phyloP scores from a whole-genome alignment of 2,888 invertebrate genomes.

The Hirtodrosophila alboralis region DNA sequence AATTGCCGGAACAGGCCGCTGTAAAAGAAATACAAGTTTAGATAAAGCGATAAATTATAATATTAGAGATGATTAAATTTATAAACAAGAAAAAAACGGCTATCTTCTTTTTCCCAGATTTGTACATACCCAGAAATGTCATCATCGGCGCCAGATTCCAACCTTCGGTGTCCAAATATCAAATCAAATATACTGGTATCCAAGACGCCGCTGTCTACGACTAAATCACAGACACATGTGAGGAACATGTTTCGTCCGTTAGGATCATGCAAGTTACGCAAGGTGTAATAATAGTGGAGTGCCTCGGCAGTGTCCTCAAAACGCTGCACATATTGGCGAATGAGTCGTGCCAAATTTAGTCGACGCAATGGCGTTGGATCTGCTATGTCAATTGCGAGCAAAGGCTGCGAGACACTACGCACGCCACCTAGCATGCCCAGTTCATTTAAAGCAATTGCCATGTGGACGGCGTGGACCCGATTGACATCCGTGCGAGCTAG shows the following conservation, averaged over 20 bases:
- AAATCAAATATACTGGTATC: slow-evolving; percentile 89
- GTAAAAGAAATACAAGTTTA: slow-evolving; percentile 3
- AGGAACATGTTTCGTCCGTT: slow-evolving; percentile 94
- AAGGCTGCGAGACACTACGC: slow-evolving; percentile 89
- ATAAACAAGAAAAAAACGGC: too few species aligned
- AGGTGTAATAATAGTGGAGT: slow-evolving; percentile 90
- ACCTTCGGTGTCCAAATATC: slow-evolving; percentile 89
- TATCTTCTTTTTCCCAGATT: not conserved
- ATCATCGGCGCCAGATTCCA: slow-evolving; percentile 84
- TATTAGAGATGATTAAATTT: too few species aligned
- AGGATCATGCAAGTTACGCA: slow-evolving; percentile 90
- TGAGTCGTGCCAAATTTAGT: slow-evolving; percentile 93
- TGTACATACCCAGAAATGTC: slow-evolving; percentile 28
- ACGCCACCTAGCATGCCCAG: slow-evolving; percentile 92
- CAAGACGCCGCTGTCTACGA: slow-evolving; percentile 88
- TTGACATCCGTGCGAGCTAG: slow-evolving; percentile 89
- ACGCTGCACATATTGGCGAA: slow-evolving; percentile 94
- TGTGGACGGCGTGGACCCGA: slow-evolving; percentile 95
- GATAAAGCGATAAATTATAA: not conserved
- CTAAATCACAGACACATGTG: slow-evolving; percentile 92
- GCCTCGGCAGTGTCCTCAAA: slow-evolving; percentile 97
- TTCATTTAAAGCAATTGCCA: slow-evolving; percentile 95
- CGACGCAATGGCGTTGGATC: slow-evolving; percentile 92
- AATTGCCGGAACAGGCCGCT: slow-evolving; percentile 93
- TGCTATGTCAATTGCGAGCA: slow-evolving; percentile 90